phyloP scores from a whole-genome alignment of 2,888 invertebrate species.

The Eupithecia subumbrata region DNA sequence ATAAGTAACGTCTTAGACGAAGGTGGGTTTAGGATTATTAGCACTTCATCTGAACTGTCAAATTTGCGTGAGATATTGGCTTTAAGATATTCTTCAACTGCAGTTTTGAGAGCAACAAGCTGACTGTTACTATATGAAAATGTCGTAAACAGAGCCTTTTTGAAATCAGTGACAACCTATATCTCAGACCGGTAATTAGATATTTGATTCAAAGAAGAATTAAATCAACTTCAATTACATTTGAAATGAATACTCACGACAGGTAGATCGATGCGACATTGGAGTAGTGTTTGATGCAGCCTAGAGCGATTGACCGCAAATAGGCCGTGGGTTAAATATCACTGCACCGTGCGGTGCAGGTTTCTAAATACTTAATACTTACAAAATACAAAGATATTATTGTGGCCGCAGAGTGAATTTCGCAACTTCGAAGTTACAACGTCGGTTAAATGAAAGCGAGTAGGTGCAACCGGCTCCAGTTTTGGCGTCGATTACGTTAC shows the following conservation, averaged over 20 bases:
- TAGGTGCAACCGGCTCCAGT: conserved; percentile 45
- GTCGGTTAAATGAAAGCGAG: conserved; percentile 46
- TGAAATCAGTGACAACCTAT: neutral
- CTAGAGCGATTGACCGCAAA: conserved; percentile 75
- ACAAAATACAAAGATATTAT: conserved; percentile 57
- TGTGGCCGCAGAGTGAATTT: conserved; percentile 73
- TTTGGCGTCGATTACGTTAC: conserved; percentile 46
- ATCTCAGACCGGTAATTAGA: neutral
- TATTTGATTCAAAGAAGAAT: neutral
- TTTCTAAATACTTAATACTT: conserved; percentile 66
- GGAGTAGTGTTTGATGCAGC: conserved; percentile 53
- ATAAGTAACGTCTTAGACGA: conserved; percentile 57
- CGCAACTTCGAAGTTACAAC: conserved; percentile 56
- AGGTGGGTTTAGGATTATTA: conserved; percentile 43
- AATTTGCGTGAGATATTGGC: conserved; percentile 33
- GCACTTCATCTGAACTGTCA: conserved; percentile 34
- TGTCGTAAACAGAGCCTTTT: neutral
- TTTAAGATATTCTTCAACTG: conserved; percentile 14
- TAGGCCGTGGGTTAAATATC: conserved; percentile 81
- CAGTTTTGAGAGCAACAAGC: neutral
- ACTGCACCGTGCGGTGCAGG: conserved; percentile 68
- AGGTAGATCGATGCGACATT: conserved; percentile 39
- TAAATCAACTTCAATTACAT: neutral
- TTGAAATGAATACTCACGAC: conserved; percentile 2
- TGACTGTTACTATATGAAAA: neutral